Conservation (phyloP, 2,113 vertebrate genomes). For the Strix aluco region DNA sequence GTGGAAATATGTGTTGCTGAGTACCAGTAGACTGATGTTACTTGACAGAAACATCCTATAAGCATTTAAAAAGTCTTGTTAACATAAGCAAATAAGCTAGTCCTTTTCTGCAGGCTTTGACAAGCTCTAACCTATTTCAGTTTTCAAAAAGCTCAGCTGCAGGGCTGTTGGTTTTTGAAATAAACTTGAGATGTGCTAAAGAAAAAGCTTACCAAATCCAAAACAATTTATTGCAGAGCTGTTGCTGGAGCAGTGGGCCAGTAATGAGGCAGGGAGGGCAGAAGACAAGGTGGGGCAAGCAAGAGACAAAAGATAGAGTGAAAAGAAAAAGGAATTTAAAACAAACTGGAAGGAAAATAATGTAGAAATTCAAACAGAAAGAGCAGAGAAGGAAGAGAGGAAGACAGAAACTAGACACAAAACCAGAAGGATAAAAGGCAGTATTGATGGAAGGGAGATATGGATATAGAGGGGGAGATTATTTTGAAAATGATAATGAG, state of each 20-base stretch:
- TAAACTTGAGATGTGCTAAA: neutral
- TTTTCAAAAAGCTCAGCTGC: conserved; percentile 14
- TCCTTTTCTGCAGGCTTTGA: conserved; percentile 11
- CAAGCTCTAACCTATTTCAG: neutral
- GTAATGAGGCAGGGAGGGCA: neutral
- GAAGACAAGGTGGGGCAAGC: neutral
- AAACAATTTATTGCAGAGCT: neutral
- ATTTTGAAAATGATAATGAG: neutral
- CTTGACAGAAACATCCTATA: conserved; percentile 28
- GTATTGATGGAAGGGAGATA: neutral
- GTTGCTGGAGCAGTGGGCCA: neutral
- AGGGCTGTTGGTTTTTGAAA: neutral
- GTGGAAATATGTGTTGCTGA: neutral
- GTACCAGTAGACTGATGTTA: neutral
- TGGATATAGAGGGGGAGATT: neutral
- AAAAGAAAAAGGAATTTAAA: neutral
- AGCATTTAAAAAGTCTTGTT: conserved; percentile 22
- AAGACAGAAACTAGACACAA: neutral
- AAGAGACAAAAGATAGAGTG: neutral
- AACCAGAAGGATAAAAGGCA: neutral
- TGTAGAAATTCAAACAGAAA: neutral
- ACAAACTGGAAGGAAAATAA: neutral
- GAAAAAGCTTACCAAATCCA: neutral
- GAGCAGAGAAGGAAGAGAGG: neutral
- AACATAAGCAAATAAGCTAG: neutral